Evolutionary conservation across 92 coral and sea anemone genomes (phyloP).

Genomic region (Palythoa grandiflora): DNA sequence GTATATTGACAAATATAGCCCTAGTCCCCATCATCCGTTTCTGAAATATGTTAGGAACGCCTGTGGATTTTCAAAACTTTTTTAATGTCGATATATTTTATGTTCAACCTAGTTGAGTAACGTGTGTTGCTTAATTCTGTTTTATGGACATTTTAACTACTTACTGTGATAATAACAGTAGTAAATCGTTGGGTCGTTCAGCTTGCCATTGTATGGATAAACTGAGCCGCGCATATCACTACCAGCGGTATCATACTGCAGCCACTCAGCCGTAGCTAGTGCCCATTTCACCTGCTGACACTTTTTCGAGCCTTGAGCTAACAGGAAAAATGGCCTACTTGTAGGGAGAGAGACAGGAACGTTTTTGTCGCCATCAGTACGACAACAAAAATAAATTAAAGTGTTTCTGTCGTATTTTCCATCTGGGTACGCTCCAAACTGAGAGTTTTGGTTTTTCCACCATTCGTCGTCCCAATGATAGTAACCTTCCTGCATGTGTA

Average conservation of each 20-base stretch:
- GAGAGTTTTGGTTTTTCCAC: slow-evolving; percentile 45
- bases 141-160: too few relatives aligned
- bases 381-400: background rate
- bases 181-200: slow-evolving; percentile 5
- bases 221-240: background rate
- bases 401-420: slow-evolving; percentile 58
- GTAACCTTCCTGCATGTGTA: slow-evolving; percentile 37
- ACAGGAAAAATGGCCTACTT: slow-evolving; percentile 55
- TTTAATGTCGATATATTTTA: too few relatives aligned
- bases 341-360: slow-evolving; percentile 55
- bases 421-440: slow-evolving; percentile 53
- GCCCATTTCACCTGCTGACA: too few relatives aligned
- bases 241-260: slow-evolving; percentile 18
- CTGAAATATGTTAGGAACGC: too few relatives aligned
- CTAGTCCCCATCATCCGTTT: too few relatives aligned
- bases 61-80: too few relatives aligned
- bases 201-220: slow-evolving; percentile 13
- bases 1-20: too few relatives aligned
- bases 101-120: too few relatives aligned
- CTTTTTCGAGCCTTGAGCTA: slow-evolving; percentile 44
- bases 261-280: background rate
- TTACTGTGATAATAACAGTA: too few relatives aligned
- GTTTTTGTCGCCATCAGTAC: background rate
- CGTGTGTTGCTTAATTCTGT: too few relatives aligned
- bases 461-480: slow-evolving; percentile 63